Evolutionary conservation across 2,797 vertebrate genomes (phyloP), one percentile per base, ranked within the genome.

Genomic region (Gila robusta): DNA sequence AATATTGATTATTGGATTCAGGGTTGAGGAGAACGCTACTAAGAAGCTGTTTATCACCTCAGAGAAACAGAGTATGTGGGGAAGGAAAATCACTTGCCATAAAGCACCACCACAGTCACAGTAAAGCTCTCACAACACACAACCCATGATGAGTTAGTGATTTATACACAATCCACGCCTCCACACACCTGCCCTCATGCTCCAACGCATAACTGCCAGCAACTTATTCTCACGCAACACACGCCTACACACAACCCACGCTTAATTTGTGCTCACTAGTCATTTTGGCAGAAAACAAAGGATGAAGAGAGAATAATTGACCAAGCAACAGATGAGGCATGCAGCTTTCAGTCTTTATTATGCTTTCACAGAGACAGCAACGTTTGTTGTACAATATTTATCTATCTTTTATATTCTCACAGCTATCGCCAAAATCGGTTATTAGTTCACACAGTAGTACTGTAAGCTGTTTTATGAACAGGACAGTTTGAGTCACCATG

Each of bases 1-100:
- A 26, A 66, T 90, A 90, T 88, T 86, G 89, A 90, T 73, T 69
- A 69, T 87, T 85, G 83, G 82, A 88, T 91, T 89, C 89, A 88
- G 71, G 28, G 47, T 69, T 80, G 73, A 83, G 39, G 73, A 71
- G 59, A 71, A 62, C 2, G 49, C 19, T 74, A 81, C 79, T 79
- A 80, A 91, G 80, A 87, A 86, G 79, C 79, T 32, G 83, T 88
- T 90, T 77, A 86, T 89, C 70, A 66, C 37, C 83, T 44, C 72
- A 72, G n/a, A 59, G 69, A 70, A 56, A 69, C 21, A 49, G 82
- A 47, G 21, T 32, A 12, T 12, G 17, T 47, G 37, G 79, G 44
- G 82, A 59, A 73, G 82, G 49, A 80, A 81, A 89, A 81, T 79
- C 56, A 73, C 56, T 84, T 52, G 37, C 80, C 21, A 52, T 83